These are phyloP conservation scores for Herpetotheres cachinnans DNA, from an alignment of 2,113 vertebrate genomes.

Conservation along the genomic window DNA sequence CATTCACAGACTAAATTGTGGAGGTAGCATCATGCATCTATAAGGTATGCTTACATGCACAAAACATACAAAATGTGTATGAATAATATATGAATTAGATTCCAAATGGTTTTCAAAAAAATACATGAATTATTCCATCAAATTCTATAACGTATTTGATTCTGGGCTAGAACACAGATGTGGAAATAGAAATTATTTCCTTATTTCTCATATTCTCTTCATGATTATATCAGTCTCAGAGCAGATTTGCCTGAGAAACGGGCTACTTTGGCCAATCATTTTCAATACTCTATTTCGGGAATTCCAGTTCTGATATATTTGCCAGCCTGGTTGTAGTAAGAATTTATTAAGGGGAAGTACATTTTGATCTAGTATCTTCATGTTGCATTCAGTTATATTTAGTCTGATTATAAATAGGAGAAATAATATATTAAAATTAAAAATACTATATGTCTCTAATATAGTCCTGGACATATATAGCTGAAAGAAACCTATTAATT, in stretches of 20 bases:
- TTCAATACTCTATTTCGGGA: not conserved
- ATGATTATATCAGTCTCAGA: not conserved
- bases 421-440: not conserved
- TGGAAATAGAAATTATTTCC: not conserved
- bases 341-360: not conserved
- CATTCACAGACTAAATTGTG: not conserved
- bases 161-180: not conserved
- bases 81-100: not conserved
- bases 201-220: not conserved
- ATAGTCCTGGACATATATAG: not conserved
- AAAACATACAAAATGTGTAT: not conserved
- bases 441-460: not conserved
- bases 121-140: not conserved
- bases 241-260: not conserved
- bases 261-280: not conserved
- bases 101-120: not conserved
- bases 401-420: not conserved
- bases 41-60: not conserved
- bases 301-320: not conserved
- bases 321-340: not conserved
- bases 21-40: not conserved
- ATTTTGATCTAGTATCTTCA: not conserved
- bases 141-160: not conserved
- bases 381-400: constrained; percentile 6
- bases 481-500: not conserved